Base-by-base conservation (phyloP, 35 echinoderm and acorn worm genomes). In the Anneissia japonica region DNA sequence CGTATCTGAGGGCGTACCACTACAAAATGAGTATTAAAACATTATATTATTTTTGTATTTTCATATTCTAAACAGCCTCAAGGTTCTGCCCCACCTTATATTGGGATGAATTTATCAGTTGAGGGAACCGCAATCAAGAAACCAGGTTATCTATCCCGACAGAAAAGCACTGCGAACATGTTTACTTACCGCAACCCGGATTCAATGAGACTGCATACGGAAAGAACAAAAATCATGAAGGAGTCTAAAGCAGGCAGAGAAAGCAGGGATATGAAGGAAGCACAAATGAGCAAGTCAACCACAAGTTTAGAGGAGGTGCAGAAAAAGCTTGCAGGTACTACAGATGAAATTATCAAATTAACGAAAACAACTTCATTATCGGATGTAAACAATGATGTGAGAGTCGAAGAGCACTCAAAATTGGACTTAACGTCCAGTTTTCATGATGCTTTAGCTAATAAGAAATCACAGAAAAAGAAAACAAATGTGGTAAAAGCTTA, bases 281-380 rank as follows among this genome's bases (percentile, higher is more conserved):
- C 78, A 83, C 76, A 46, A 14, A 38, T 35, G 34, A 76, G 82
- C 46, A 90, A 84, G 36, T 85, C 85, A 0, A 64, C 1, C 19
- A 88, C 95, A 31, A 93, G 78, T 31, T 28, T 98, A 45, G 95
- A 98, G 39, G 95, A 98, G 38, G 87, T 94, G 87, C 87, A 93
- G 41, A 93, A 89, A 34, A 98, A 94, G 75, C 51, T 93, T 72
- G 88, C 95, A 98, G 95, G 95, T 98, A 98, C 88, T 19, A n/a
- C n/a, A n/a, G 26, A 64, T 64, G 21, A 16, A 19, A 64, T 19
- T 64, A 64, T 64, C 1, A 9, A 12, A 23, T 64, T 43, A 43
- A 14, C 4, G 4, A 14, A 43, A 6, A 43, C 51, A 64, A n/a
- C n/a, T n/a, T n/a, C n/a, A n/a, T n/a, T n/a, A n/a, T 64, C 51